Conservation (phyloP, 2,888 invertebrate species). For the Chymomyza fuscimana region DNA sequence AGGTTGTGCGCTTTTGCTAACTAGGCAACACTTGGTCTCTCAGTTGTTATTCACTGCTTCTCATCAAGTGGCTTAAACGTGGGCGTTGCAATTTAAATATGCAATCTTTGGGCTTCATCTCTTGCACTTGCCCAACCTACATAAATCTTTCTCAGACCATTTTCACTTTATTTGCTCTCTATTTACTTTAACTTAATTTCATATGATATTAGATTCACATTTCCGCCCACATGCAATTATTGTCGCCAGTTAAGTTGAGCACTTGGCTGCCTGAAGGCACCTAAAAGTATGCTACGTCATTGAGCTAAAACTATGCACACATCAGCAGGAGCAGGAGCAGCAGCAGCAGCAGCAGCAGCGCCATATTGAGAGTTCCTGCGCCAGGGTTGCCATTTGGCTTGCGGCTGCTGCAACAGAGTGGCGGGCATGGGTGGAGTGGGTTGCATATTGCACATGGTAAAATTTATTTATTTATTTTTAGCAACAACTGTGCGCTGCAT, state of each 20-base stretch:
- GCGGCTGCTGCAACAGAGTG: background rate
- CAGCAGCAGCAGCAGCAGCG: background rate
- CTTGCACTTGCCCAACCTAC: background rate
- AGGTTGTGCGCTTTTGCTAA: no score
- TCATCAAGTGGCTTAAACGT: no score
- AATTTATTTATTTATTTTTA: constrained; percentile 43
- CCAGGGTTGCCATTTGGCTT: background rate
- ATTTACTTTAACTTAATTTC: background rate
- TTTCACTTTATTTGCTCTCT: background rate
- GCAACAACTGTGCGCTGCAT: constrained; percentile 12
- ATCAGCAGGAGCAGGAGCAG: no score
- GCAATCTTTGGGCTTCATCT: background rate
- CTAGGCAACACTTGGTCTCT: no score
- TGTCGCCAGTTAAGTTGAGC: background rate
- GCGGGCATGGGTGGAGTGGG: background rate
- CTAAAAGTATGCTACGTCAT: background rate
- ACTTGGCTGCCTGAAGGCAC: background rate
- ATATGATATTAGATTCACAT: background rate
- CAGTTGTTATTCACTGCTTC: no score
- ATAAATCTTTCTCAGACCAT: background rate
- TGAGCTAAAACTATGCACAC: background rate
- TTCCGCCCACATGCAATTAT: background rate
- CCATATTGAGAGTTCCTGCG: background rate
- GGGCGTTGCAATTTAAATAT: no score
- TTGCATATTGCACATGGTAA: background rate